These are phyloP conservation scores for Drosophila melanogaster DNA, from an alignment of 1,140 invertebrate species.

Conservation along the genomic window DNA sequence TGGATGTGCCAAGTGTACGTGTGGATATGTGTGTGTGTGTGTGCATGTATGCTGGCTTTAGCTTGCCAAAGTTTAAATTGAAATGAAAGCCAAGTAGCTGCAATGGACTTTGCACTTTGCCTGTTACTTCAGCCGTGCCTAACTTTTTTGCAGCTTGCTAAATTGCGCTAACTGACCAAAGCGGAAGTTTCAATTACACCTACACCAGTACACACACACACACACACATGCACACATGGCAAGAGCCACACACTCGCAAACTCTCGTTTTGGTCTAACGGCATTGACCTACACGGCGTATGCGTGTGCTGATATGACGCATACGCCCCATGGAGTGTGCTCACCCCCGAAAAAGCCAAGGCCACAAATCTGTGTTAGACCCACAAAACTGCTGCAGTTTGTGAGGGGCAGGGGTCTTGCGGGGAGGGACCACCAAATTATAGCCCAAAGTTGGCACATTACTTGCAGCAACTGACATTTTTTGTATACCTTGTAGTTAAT, in stretches of 20 bases:
- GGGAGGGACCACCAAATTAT: constrained; percentile 63
- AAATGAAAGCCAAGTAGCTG: constrained; percentile 81
- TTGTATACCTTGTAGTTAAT: constrained; percentile 61
- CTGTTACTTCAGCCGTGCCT: constrained; percentile 79
- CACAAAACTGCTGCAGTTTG: constrained; percentile 37
- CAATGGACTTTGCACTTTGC: constrained; percentile 79
- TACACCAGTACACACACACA: constrained; percentile 34
- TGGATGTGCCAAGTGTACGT: constrained; percentile 6
- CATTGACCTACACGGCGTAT: constrained; percentile 79
- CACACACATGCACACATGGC: constrained; percentile 14
- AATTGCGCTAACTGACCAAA: constrained; percentile 82
- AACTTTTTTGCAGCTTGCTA: constrained; percentile 82
- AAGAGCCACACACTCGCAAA: constrained; percentile 3
- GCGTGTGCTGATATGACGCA: constrained; percentile 70
- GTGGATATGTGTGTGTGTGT: constrained; percentile 7
- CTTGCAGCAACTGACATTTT: constrained; percentile 65
- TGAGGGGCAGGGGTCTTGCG: not conserved
- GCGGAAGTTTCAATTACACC: constrained; percentile 82
- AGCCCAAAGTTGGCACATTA: constrained; percentile 77
- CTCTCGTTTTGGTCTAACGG: constrained; percentile 44
- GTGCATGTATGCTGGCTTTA: constrained; percentile 43
- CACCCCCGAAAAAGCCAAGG: constrained; percentile 46
- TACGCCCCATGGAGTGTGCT: constrained; percentile 58
- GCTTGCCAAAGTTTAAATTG: constrained; percentile 77
- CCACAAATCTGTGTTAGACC: constrained; percentile 76